A percentile compares a stretch with the other conserved stretches of the same genome.
These are phyloP conservation scores for Phallusia fumigata DNA, from an alignment of 23 tunicate species.

Conservation along the genomic window DNA sequence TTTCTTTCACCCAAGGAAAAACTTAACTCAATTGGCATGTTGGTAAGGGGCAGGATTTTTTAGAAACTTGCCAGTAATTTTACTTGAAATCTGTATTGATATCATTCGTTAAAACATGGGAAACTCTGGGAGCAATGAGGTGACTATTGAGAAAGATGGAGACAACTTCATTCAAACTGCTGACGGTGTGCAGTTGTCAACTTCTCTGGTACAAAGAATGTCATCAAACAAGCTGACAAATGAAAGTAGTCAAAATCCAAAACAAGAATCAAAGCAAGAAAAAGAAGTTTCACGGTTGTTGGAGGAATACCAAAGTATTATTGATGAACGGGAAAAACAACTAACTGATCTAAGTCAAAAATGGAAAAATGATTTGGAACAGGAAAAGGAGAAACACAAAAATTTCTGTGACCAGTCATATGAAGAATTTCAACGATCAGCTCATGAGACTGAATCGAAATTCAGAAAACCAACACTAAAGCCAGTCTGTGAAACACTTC, in stretches of 20 bases:
- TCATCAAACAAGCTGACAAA: neutral
- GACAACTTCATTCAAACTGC: constrained; percentile 46
- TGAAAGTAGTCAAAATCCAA: neutral
- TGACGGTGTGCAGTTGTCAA: constrained; percentile 43
- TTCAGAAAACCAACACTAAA: constrained; percentile 41
- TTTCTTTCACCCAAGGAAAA: no score
- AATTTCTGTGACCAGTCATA: constrained; percentile 44
- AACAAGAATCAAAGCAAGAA: no score
- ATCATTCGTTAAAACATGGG: no score
- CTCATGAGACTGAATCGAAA: constrained; percentile 38
- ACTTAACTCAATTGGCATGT: no score
- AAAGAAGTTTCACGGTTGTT: constrained; percentile 14
- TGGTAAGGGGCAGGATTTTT: no score
- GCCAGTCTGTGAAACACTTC: constrained; percentile 41
- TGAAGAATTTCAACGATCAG: constrained; percentile 46
- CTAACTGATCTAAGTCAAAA: constrained; percentile 23
- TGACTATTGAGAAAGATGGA: constrained; percentile 46
- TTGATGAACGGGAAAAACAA: constrained; percentile 50
- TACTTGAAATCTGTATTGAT: no score
- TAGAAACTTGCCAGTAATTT: no score
- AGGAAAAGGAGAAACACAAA: constrained; percentile 52
- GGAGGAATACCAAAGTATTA: constrained; percentile 34
- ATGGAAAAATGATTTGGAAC: constrained; percentile 40
- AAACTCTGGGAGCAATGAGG: constrained; percentile 37
- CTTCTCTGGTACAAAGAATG: constrained; percentile 15